Evolutionary conservation across 2,888 invertebrate genomes (phyloP).

Genomic region (Athalia rosae): DNA sequence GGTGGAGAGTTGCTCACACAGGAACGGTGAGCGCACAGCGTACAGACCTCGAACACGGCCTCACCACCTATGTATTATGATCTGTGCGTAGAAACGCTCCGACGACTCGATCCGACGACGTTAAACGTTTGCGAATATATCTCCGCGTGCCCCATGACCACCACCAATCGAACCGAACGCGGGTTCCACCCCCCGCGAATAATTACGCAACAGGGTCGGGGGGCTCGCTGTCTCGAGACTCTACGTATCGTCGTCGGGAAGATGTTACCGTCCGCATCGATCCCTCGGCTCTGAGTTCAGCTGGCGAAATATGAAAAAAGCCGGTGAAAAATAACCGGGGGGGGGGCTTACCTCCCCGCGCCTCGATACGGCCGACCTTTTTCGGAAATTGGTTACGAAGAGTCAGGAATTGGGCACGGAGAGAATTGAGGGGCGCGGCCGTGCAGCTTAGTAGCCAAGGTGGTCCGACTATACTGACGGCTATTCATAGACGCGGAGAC

Average conservation of each 20-base stretch:
- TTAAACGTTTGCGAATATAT: too few species aligned
- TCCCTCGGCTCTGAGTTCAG: not conserved
- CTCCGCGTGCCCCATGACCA: conserved; percentile 35
- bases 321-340: not conserved
- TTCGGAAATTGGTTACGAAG: not conserved
- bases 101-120: not conserved
- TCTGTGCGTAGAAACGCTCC: conserved; percentile 42
- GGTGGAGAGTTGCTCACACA: not conserved
- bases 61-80: conserved; percentile 35
- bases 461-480: not conserved
- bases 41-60: conserved; percentile 42
- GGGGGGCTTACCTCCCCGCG: not conserved
- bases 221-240: conserved; percentile 18
- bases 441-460: conserved; percentile 10
- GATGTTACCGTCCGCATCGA: not conserved
- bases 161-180: conserved; percentile 71
- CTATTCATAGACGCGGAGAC: conserved; percentile 13
- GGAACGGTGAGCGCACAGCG: not conserved
- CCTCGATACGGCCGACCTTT: not conserved
- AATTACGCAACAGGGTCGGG: conserved; percentile 12
- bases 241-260: not conserved
- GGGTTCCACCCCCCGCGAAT: conserved; percentile 65
- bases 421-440: not conserved
- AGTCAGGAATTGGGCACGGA: not conserved
- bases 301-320: not conserved